Percentiles rank a stretch among this genome's conserved stretches.
These are phyloP conservation scores for Turritopsis dohrnii DNA, from an alignment of 30 jellyfish, hydroid and myxozoan species.

Conservation along the genomic window DNA sequence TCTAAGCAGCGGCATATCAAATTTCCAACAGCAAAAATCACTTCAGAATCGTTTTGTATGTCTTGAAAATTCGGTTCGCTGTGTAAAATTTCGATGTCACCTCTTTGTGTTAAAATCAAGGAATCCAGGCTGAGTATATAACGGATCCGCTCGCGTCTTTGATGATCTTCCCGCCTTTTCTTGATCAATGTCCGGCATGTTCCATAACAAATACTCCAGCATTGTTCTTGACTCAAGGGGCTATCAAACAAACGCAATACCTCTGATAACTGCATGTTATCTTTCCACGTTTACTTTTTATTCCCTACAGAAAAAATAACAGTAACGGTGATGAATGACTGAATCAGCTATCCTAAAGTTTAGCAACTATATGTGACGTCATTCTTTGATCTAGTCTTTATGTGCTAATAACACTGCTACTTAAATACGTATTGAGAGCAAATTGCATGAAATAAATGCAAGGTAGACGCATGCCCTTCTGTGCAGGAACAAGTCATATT, in stretches of 20 bases:
- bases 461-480: too few relatives aligned
- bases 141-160: conserved; percentile 31
- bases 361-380: too few relatives aligned
- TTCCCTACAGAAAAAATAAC: too few relatives aligned
- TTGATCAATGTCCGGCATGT: conserved; percentile 29
- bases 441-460: too few relatives aligned
- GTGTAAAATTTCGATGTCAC: conserved; percentile 45
- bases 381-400: too few relatives aligned
- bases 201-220: conserved; percentile 80
- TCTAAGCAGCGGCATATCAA: conserved; percentile 66
- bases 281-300: too few relatives aligned
- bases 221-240: conserved; percentile 83
- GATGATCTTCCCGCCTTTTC: conserved; percentile 43
- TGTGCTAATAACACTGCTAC: too few relatives aligned
- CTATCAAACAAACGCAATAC: conserved; percentile 54
- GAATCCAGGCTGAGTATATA: conserved; percentile 39
- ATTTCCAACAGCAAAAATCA: conserved; percentile 50
- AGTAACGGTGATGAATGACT: too few relatives aligned
- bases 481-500: too few relatives aligned
- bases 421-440: too few relatives aligned
- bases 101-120: conserved; percentile 41
- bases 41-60: conserved; percentile 63
- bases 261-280: conserved; percentile 58
- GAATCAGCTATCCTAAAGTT: too few relatives aligned
- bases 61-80: conserved; percentile 36